Evolutionary conservation across 2,888 invertebrate genomes (phyloP), one percentile per base, ranked within the genome.

Genomic region (Crepidodera aurea): DNA sequence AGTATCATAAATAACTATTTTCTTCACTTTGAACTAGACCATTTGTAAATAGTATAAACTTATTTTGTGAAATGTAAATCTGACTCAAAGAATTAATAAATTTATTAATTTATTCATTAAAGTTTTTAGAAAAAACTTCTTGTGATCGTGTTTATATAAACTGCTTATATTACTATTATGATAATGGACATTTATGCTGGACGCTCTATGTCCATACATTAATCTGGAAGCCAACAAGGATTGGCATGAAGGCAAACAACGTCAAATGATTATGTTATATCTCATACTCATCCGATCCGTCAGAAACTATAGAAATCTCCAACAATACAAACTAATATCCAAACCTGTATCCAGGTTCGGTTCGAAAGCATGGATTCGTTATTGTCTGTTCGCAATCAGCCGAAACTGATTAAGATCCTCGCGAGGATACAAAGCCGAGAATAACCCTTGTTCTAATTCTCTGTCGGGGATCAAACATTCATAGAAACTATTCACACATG

Each of bases 401-500:
- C 55, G 61, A 51, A 55, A 57, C 51, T 60, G 53, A 60, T 60
- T 60, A 60, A 60, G 54, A 54, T 54, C 46, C 60, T 48, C 60
- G 39, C 51, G 55, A 55, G 55, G 53, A 55, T 61, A 61, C 51
- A 40, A 61, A 32, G 57, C 57, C 46, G 57, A 51, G 62, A 59
- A 59, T 54, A 63, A 63, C 54, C 65, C 63, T 61, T 59, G 59
- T 62, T 65, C 59, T 64, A 62, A 67, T 55, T 60, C 64, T 62
- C 61, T 58, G 60, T 60, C 65, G 51, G 60, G 64, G 62, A 60
- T 60, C 63, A 68, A 65, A 69, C 63, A 66, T 54, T 60, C 54
- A 62, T 46, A 58, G 61, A 57, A 64, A 61, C 57, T 57, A 61
- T 57, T 51, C 64, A 58, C 57, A 61, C 57, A 57, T 57, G 51